Conservation (phyloP, 2,113 vertebrate species). For the Dicaeum eximium region DNA sequence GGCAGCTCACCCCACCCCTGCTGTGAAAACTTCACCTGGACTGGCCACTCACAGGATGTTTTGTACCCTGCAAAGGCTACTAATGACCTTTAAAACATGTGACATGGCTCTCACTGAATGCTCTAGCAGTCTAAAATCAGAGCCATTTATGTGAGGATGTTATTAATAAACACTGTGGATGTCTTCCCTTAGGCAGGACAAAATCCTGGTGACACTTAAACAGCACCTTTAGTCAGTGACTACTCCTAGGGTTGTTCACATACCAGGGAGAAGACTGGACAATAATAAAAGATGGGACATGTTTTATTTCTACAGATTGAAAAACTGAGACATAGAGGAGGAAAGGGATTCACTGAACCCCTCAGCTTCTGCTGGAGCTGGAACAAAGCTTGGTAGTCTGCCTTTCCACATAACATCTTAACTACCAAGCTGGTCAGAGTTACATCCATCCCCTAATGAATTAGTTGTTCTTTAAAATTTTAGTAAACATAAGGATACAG, state of each 20-base stretch:
- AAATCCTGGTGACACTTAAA: background rate
- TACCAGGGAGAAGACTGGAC: background rate
- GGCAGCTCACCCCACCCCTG: background rate
- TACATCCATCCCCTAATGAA: background rate
- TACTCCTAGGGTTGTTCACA: background rate
- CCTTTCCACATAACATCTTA: background rate
- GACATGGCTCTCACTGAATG: background rate
- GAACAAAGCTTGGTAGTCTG: background rate
- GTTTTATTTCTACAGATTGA: background rate
- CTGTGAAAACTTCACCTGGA: background rate
- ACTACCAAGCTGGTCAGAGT: background rate
- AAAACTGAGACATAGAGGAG: background rate
- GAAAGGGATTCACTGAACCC: background rate
- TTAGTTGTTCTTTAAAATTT: background rate
- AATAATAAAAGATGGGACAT: background rate
- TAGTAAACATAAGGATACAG: background rate
- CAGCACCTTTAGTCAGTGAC: background rate
- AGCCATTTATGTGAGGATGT: background rate
- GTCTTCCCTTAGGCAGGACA: background rate
- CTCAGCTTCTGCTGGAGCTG: background rate
- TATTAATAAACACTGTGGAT: background rate
- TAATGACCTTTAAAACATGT: background rate
- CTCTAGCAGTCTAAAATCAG: background rate
- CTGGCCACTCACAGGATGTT: background rate
- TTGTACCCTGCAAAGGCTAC: background rate